Evolutionary conservation across 2,113 vertebrate genomes (phyloP), one percentile per base, ranked within the genome.

Genomic region (Lates calcarifer): DNA sequence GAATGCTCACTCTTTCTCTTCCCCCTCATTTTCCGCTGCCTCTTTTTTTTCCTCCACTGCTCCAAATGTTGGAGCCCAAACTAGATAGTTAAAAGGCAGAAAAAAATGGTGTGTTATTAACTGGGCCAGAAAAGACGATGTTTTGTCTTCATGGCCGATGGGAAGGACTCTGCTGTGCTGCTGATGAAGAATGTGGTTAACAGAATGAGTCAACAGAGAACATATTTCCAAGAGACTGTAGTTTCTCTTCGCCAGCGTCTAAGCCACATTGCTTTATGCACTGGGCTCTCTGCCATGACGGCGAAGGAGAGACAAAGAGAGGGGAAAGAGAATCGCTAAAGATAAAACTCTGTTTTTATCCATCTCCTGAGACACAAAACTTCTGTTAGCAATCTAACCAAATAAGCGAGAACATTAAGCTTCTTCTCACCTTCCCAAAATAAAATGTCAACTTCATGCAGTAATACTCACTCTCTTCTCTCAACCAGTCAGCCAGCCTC

Each of bases 181-280:
- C 82, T 83, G 85, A 83, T 86, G 87, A 92, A 91, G 83, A 92
- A 92, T 91, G 92, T 17, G 85, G 83, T 87, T 84, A 79, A 65
- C 74, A 63, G 82, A 90, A 85, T 93, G 93, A 93, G 90, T 91
- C 88, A 93, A 93, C 78, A 72, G 79, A 86, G 82, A 81, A 87
- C 88, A 89, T 90, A 92, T 93, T 95, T 94, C 85, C 87, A 81
- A 37, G 77, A 89, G 89, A 84, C 76, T 65, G 70, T 87, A 77
- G 80, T 86, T 81, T 79, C 56, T 85, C 57, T 45, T 79, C 43
- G 51, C 88, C 88, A 87, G 86, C 39, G 58, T 83, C 69, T 73
- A 58, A 87, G 70, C 88, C 88, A 85, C 82, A 82, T 2, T 33
- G 77, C 84, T 90, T 83, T 88, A 81, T 89, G 62, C 66, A 18